phyloP scores from a whole-genome alignment of 2,888 invertebrate genomes.

The Zhuqinia jingwanae region DNA sequence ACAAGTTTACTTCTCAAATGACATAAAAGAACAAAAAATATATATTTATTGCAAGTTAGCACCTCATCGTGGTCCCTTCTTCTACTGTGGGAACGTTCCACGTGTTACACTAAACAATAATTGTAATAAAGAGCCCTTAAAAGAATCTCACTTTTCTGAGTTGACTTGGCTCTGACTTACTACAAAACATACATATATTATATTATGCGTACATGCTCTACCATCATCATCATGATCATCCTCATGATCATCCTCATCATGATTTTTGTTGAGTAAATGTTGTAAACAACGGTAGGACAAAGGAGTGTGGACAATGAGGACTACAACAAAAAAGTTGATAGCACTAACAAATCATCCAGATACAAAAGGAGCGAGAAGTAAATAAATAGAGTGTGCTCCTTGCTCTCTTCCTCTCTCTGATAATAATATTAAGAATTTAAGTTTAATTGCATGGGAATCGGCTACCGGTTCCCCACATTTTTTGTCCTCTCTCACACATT shows the following conservation, averaged over 20 bases:
- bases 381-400: background rate
- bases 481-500: background rate
- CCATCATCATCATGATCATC: background rate
- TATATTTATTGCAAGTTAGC: slow-evolving; percentile 69
- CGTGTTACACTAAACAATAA: slow-evolving; percentile 65
- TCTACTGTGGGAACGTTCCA: slow-evolving; percentile 70
- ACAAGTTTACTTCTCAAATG: slow-evolving; percentile 22
- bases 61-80: slow-evolving; percentile 55
- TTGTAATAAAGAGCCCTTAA: background rate
- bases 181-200: too few relatives aligned
- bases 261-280: slow-evolving; percentile 32
- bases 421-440: background rate
- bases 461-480: slow-evolving; percentile 71
- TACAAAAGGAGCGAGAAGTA: background rate
- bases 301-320: slow-evolving; percentile 56
- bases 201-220: background rate
- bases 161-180: background rate
- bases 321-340: background rate
- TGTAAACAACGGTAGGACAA: slow-evolving; percentile 71
- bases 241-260: slow-evolving; percentile 33
- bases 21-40: slow-evolving; percentile 43
- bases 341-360: slow-evolving; percentile 64
- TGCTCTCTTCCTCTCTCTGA: background rate
- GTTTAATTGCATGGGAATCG: slow-evolving; percentile 68
- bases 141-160: slow-evolving; percentile 53